Base-by-base conservation (phyloP, 2,113 vertebrate genomes). In the Gadus macrocephalus region DNA sequence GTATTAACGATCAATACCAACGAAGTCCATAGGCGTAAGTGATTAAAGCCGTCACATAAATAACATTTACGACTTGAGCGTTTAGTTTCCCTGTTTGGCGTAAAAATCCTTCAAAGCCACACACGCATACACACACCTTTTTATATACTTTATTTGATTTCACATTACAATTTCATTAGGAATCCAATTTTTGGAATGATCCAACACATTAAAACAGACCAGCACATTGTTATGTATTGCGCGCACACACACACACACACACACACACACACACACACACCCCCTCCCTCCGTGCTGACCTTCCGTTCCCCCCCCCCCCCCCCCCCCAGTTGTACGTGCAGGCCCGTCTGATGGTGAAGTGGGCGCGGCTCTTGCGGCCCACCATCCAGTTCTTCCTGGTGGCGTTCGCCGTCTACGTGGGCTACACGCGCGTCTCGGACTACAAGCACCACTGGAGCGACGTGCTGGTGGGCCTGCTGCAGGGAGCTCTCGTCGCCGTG, bases 381-480 rank as follows among this genome's bases (percentile, higher is more conserved):
- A 98, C 95, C 1, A 86, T 98, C 80, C 96, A 99, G 90, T 98
- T 97, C 91, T 94, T 97, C 88, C 91, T 98, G 81, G 84, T 98
- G 82, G 80, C 93, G 85, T 98, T 98, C 0, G 96, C 96, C 1
- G 89, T 99, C 74, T 98, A 94, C 0, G 96, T 99, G 82, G 97
- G 96, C 75, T 98, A 96, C 90, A 96, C 95, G 67, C 89, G 96
- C 0, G 94, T 98, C 64, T 95, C 96, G 0, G 97, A 98, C 89
- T 94, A 98, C 91, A 98, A 96, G 71, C 96, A 99, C 89, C 96
- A 98, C 90, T 98, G 96, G 95, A 98, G 96, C 0, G 96, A 99
- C 0, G 96, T 98, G 55, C 89, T 99, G 71, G 88, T 87, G 2
- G 97, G 97, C 70, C 91, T 99, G 79, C 90, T 98, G 76, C 97